These are phyloP conservation scores for Nudaria mundana DNA, from an alignment of 2,888 invertebrate species.

Conservation along the genomic window DNA sequence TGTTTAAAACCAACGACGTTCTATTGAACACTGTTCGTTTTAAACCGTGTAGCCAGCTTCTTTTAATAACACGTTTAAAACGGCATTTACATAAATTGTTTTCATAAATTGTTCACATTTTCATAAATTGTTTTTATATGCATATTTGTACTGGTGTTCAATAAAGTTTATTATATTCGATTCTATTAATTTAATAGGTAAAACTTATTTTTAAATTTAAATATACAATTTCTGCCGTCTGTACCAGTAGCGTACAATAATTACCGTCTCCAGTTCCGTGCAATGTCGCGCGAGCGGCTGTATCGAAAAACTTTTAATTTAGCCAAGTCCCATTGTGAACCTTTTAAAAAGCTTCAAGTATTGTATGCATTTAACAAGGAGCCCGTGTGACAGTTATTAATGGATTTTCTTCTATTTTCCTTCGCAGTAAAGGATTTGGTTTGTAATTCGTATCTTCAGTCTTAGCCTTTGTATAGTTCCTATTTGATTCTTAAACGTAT, in stretches of 20 bases:
- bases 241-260: constrained; percentile 62
- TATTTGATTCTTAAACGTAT: constrained; percentile 23
- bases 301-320: constrained; percentile 82
- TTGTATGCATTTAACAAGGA: constrained; percentile 82
- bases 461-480: constrained; percentile 64
- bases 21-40: too few relatives aligned
- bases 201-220: too few relatives aligned
- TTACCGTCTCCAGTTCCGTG: constrained; percentile 75
- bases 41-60: too few relatives aligned
- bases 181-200: too few relatives aligned
- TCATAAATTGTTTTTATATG: too few relatives aligned
- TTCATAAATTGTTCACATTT: too few relatives aligned
- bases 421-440: constrained; percentile 69
- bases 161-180: too few relatives aligned
- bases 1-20: too few relatives aligned
- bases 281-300: constrained; percentile 72
- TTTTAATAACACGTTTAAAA: too few relatives aligned
- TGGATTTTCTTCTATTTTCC: constrained; percentile 78
- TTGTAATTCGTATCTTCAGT: constrained; percentile 54
- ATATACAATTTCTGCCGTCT: constrained; percentile 25
- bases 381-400: constrained; percentile 75
- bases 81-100: too few relatives aligned
- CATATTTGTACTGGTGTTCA: too few relatives aligned
- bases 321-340: constrained; percentile 79
- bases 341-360: constrained; percentile 80